phyloP scores from a whole-genome alignment of 1,140 invertebrate species.

The Mercenaria mercenaria region DNA sequence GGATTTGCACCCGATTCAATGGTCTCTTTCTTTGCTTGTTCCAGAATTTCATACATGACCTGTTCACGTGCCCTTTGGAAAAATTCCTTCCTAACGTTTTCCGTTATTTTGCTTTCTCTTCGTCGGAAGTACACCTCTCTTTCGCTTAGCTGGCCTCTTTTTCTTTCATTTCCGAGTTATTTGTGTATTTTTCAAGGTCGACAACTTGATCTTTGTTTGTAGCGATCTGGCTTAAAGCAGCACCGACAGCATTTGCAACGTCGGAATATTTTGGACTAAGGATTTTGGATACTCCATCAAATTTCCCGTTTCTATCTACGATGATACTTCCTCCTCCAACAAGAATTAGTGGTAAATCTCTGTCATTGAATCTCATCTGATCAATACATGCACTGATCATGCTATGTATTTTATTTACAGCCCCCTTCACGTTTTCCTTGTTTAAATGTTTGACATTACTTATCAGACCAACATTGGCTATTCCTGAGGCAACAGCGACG shows the following conservation, averaged over 20 bases:
- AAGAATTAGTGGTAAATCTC: slow-evolving; percentile 78
- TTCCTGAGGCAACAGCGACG: slow-evolving; percentile 79
- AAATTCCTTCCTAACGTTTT: slow-evolving; percentile 67
- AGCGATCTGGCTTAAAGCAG: slow-evolving; percentile 81
- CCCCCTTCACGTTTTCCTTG: slow-evolving; percentile 50
- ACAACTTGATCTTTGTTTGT: slow-evolving; percentile 75
- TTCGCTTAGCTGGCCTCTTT: background rate
- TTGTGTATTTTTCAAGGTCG: slow-evolving; percentile 66
- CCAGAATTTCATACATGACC: slow-evolving; percentile 63
- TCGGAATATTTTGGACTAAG: slow-evolving; percentile 75
- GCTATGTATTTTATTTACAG: slow-evolving; percentile 72
- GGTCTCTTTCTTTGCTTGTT: slow-evolving; percentile 62
- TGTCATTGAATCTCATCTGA: slow-evolving; percentile 73
- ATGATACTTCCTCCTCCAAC: slow-evolving; percentile 82
- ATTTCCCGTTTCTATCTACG: slow-evolving; percentile 58
- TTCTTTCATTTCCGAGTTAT: slow-evolving; percentile 58
- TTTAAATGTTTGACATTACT: slow-evolving; percentile 70
- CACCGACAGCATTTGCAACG: slow-evolving; percentile 84
- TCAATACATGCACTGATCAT: slow-evolving; percentile 79
- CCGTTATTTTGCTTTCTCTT: slow-evolving; percentile 38
- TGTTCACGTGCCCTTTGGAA: slow-evolving; percentile 69
- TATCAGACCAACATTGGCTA: slow-evolving; percentile 70
- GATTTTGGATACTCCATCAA: slow-evolving; percentile 70
- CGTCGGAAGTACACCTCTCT: background rate
- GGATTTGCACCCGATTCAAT: slow-evolving; percentile 73